Conservation (phyloP, 2,797 vertebrate species). For the Okamejei kenojei region DNA sequence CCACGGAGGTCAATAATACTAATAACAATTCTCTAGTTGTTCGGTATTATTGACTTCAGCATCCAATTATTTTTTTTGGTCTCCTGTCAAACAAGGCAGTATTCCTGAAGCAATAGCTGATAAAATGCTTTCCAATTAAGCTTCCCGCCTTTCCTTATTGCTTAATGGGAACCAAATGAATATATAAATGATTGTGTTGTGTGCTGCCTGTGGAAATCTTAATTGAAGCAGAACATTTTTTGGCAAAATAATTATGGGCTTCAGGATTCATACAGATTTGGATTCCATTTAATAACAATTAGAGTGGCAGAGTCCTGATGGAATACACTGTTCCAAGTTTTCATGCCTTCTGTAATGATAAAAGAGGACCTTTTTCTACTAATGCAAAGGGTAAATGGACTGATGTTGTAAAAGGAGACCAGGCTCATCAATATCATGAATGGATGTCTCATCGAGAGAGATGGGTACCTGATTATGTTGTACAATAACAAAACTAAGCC, state of each 20-base stretch:
- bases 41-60: neutral
- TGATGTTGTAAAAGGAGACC: neutral
- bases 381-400: neutral
- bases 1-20: neutral
- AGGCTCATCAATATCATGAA: constrained; percentile 4
- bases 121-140: neutral
- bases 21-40: neutral
- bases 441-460: neutral
- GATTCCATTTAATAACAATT: constrained; percentile 4
- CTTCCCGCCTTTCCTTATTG: neutral
- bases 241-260: neutral
- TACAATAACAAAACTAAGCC: neutral
- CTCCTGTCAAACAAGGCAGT: neutral
- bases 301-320: neutral
- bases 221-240: neutral
- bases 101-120: neutral
- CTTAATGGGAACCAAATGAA: neutral
- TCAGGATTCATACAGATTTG: neutral
- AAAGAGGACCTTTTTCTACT: neutral
- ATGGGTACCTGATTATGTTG: neutral
- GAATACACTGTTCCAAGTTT: neutral
- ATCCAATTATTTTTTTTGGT: neutral
- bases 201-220: neutral
- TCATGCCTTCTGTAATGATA: neutral
- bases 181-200: neutral